Evolutionary conservation across 2,113 vertebrate species (phyloP), one percentile per base, ranked within the genome.

Genomic region (Platycercus adscitus): DNA sequence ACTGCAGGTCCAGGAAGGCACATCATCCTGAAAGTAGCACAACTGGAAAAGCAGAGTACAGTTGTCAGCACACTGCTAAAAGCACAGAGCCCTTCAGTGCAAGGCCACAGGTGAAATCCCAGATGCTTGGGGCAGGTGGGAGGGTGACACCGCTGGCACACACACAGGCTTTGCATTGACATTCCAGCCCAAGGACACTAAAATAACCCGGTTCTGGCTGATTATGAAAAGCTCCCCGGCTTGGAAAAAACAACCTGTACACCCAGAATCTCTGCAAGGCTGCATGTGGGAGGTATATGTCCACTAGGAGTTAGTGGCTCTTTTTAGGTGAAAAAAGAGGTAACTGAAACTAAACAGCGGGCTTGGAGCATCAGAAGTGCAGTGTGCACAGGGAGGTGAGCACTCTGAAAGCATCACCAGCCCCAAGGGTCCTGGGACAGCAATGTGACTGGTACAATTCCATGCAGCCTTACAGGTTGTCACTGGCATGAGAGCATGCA

Each of bases 371-470:
- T 29, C 4, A 1, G 31, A 65, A 88, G 58, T 0, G 1, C 2
- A 0, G 25, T 1, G 0, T 10, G 26, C 37, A 25, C 0, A 0
- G 15, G 12, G 14, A 69, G 39, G 12, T 29, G 68, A 89, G 61
- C 10, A 1, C 64, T 50, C 31, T 43, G 52, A 35, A 85, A 50
- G 44, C 44, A 52, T n/a, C 70, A 37, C 20, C 39, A 72, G 60
- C 13, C 16, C 82, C 1, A 0, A 4, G 26, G 8, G 20, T 43
- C 46, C 71, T 49, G 44, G 39, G 70, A 64, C 33, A 58, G 65
- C 0, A 0, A 31, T 1, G 3, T 31, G 35, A 43, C 43, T 29
- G 44, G 9, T 33, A 64, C n/a, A 44, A 35, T 58, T 72, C 56
- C 24, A 3, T 8, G 13, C 52, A 91, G 56, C 56, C 53, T 68